These are phyloP conservation scores for Elymnias hypermnestra DNA, from an alignment of 1,140 invertebrate genomes.

Conservation along the genomic window DNA sequence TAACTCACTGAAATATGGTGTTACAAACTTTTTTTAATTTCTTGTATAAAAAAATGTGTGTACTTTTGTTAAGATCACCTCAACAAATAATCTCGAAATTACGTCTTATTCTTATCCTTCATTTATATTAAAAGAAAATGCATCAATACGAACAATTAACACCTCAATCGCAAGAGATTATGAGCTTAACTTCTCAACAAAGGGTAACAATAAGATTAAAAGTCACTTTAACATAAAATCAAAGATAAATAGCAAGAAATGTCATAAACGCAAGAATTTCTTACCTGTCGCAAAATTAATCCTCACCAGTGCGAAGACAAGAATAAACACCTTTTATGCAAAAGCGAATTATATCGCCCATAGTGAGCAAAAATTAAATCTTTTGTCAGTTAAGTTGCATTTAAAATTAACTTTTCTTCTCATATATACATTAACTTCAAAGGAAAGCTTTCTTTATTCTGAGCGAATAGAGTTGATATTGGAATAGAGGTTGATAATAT, in stretches of 20 bases:
- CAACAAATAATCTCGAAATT: too few relatives aligned
- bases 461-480: constrained; percentile 23
- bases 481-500: constrained; percentile 27
- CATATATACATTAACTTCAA: constrained; percentile 2
- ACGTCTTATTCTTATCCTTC: too few relatives aligned
- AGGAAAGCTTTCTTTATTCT: constrained; percentile 20
- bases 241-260: constrained; percentile 34
- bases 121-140: too few relatives aligned
- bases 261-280: constrained; percentile 57
- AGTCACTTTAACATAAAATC: constrained; percentile 26
- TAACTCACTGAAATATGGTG: too few relatives aligned
- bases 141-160: too few relatives aligned
- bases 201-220: constrained; percentile 43
- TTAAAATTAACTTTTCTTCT: constrained; percentile 67
- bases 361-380: constrained; percentile 62
- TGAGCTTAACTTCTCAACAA: constrained; percentile 31
- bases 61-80: too few relatives aligned
- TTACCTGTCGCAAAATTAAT: constrained; percentile 52
- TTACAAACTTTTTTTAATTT: too few relatives aligned
- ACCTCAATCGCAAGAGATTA: constrained; percentile 11
- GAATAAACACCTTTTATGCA: constrained; percentile 43
- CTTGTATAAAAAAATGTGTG: too few relatives aligned
- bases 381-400: constrained; percentile 61
- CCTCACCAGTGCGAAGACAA: constrained; percentile 32
- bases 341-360: constrained; percentile 37